A percentile compares a stretch with the other conserved stretches of the same genome.
Conservation (phyloP, 2,113 vertebrate species). For the Steatornis caripensis region DNA sequence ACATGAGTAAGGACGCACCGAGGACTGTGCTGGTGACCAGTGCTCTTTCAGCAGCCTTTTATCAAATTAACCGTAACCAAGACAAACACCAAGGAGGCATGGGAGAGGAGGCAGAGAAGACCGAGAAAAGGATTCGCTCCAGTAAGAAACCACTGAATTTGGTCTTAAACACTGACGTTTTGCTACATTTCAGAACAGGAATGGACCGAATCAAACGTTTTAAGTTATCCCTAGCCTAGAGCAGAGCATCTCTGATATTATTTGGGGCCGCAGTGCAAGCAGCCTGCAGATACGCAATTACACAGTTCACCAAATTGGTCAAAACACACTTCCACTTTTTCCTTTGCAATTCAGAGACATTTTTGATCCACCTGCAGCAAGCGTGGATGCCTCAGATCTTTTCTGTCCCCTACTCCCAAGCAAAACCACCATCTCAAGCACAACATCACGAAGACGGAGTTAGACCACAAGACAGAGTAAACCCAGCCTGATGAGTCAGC, state of each 20-base stretch:
- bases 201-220: not conserved
- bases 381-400: not conserved
- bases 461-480: not conserved
- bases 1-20: rapidly evolving
- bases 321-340: not conserved
- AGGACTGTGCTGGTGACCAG: not conserved
- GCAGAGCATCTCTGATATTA: not conserved
- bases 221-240: no score
- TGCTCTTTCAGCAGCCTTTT: not conserved
- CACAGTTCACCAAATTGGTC: not conserved
- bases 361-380: not conserved
- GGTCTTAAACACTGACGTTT: not conserved
- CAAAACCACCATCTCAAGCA: not conserved
- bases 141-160: not conserved
- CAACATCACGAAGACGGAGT: not conserved
- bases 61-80: not conserved
- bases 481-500: not conserved
- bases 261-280: not conserved
- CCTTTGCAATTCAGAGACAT: not conserved
- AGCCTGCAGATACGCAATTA: not conserved
- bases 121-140: not conserved
- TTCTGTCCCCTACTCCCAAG: not conserved
- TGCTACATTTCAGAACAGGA: not conserved
- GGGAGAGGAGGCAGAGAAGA: not conserved
- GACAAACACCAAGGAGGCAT: not conserved